Percentiles rank a stretch among this genome's conserved stretches.
Conservation (phyloP, 2,797 vertebrate species). For the Furcifer pardalis region DNA sequence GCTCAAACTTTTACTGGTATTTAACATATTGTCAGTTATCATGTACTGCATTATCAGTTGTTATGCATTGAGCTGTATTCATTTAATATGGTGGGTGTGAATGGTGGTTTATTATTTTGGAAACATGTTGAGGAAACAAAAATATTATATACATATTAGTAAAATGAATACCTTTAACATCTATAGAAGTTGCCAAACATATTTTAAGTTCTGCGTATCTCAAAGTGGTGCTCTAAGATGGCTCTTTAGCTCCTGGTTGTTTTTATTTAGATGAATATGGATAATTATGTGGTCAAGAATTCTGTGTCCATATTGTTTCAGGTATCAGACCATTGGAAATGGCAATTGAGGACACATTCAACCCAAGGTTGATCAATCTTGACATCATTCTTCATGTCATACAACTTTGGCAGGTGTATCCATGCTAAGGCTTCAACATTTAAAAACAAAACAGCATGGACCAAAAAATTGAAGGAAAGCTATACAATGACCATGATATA, state of each 20-base stretch:
- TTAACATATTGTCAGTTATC: background rate
- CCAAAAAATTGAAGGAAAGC: slow-evolving; percentile 20
- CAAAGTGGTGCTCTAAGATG: slow-evolving; percentile 16
- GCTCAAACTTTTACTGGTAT: slow-evolving; percentile 46
- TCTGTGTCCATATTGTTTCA: slow-evolving; percentile 49
- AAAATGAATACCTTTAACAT: slow-evolving; percentile 37
- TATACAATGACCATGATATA: slow-evolving; percentile 4
- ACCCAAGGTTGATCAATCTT: background rate
- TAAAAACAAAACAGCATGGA: slow-evolving; percentile 16
- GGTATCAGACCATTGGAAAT: slow-evolving; percentile 49
- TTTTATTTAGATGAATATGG: slow-evolving; percentile 19
- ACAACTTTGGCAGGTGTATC: background rate
- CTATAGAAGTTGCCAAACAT: slow-evolving; percentile 16
- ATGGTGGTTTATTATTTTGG: slow-evolving; percentile 37
- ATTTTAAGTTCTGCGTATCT: slow-evolving; percentile 50
- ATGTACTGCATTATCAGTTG: no score
- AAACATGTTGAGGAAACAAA: slow-evolving; percentile 39
- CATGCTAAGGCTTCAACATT: background rate
- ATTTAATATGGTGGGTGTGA: no score
- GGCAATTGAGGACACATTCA: background rate
- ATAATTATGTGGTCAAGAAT: slow-evolving; percentile 41
- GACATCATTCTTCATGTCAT: slow-evolving; percentile 12
- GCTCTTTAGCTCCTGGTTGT: slow-evolving; percentile 5
- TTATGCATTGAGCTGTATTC: no score
- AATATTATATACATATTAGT: slow-evolving; percentile 20